phyloP scores from a whole-genome alignment of 1,140 invertebrate species.

The Solenopsis fugax region DNA sequence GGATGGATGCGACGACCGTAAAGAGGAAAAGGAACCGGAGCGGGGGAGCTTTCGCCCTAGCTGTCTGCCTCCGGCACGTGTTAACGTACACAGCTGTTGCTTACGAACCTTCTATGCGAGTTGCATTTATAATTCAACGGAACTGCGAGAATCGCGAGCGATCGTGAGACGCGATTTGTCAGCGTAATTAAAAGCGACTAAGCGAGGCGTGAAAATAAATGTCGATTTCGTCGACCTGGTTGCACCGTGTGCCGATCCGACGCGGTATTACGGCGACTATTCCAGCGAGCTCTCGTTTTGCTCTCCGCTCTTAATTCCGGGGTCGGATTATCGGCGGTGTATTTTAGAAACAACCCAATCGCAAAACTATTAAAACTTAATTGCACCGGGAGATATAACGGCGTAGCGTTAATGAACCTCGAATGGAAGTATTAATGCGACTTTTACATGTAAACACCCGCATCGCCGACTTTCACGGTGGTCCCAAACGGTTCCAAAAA shows the following conservation, averaged over 20 bases:
- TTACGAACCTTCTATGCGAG: conserved; percentile 1
- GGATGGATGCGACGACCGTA: conserved; percentile 57
- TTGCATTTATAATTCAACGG: conserved; percentile 45
- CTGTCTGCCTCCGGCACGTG: conserved; percentile 29
- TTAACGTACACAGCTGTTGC: conserved; percentile 58
- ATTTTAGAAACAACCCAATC: conserved; percentile 14
- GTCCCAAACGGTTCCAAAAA: background rate
- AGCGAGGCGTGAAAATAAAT: conserved; percentile 48
- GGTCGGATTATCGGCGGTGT: conserved; percentile 28
- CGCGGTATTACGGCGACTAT: background rate
- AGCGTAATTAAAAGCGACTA: conserved; percentile 43
- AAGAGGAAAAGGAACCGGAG: conserved; percentile 49
- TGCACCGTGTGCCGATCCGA: background rate
- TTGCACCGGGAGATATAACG: conserved; percentile 12
- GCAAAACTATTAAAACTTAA: conserved; percentile 39
- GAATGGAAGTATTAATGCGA: conserved; percentile 2
- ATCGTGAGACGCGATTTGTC: conserved; percentile 37
- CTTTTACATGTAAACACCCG: background rate
- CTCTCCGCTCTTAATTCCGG: conserved; percentile 11
- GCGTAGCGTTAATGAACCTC: background rate
- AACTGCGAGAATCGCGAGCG: conserved; percentile 5
- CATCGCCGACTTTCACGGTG: background rate
- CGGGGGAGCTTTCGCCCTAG: background rate
- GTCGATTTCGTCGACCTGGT: conserved; percentile 41
- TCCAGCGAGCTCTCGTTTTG: background rate